phyloP scores from a whole-genome alignment of 2,113 vertebrate species.

The Anolis carolinensis region DNA sequence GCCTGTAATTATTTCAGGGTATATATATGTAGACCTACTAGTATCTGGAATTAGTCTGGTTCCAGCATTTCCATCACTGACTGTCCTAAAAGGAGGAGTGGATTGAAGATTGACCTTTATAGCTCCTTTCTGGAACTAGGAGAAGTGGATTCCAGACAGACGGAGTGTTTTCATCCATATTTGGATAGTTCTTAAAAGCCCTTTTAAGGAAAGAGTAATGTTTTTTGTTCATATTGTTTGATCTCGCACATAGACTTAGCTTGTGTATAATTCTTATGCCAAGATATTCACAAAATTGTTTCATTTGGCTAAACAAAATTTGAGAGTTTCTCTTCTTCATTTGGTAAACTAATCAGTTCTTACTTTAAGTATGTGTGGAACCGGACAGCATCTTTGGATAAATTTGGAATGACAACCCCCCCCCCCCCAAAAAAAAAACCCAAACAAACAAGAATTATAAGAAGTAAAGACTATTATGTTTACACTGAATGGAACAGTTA shows the following conservation, averaged over 20 bases:
- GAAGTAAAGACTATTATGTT: neutral
- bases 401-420: neutral
- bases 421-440: neutral
- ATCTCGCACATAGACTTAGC: neutral
- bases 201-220: neutral
- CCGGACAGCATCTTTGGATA: neutral
- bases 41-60: neutral
- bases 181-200: neutral
- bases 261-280: neutral
- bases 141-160: neutral
- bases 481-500: neutral
- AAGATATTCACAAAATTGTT: neutral
- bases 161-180: neutral
- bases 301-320: neutral
- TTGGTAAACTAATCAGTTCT: neutral
- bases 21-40: neutral
- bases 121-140: neutral
- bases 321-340: neutral
- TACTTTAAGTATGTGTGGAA: neutral
- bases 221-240: neutral
- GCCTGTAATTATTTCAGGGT: neutral
- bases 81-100: conserved; percentile 6
- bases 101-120: neutral
- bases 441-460: neutral
- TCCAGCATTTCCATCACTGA: neutral